phyloP scores from a whole-genome alignment of 2,888 invertebrate species.

The Macrostomum cliftonense region DNA sequence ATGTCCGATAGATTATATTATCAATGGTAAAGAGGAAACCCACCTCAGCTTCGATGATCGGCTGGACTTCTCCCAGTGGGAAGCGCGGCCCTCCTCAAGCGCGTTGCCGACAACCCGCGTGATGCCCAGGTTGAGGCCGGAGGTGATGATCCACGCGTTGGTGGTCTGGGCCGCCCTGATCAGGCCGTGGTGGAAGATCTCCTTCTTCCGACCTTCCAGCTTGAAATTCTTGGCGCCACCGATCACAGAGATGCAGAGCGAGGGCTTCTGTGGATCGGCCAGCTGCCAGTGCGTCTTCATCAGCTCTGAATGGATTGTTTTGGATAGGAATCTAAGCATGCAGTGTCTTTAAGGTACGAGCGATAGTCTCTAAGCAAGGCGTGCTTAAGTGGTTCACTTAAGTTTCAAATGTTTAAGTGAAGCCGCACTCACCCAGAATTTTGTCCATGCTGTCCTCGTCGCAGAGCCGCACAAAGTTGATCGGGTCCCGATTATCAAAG shows the following conservation, averaged over 20 bases:
- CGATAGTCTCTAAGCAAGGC: too few relatives aligned
- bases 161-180: conserved; percentile 35
- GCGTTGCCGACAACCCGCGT: conserved; percentile 38
- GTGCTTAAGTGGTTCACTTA: too few relatives aligned
- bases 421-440: too few relatives aligned
- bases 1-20: too few relatives aligned
- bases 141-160: conserved; percentile 37
- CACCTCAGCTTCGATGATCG: conserved; percentile 23
- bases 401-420: too few relatives aligned
- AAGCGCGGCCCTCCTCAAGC: conserved; percentile 34
- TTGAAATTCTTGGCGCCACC: conserved; percentile 39
- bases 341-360: too few relatives aligned
- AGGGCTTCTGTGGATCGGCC: conserved; percentile 29
- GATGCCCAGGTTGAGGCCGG: conserved; percentile 36
- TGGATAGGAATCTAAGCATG: too few relatives aligned
- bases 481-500: too few relatives aligned
- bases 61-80: conserved; percentile 25
- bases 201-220: conserved; percentile 34
- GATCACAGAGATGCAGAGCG: conserved; percentile 36
- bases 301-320: too few relatives aligned
- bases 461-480: too few relatives aligned
- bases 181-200: conserved; percentile 21
- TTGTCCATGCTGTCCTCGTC: too few relatives aligned
- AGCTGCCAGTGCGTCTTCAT: conserved; percentile 33
- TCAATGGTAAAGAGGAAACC: too few relatives aligned